phyloP scores from a whole-genome alignment of 2,888 invertebrate species.

The Hemithea aestivaria region DNA sequence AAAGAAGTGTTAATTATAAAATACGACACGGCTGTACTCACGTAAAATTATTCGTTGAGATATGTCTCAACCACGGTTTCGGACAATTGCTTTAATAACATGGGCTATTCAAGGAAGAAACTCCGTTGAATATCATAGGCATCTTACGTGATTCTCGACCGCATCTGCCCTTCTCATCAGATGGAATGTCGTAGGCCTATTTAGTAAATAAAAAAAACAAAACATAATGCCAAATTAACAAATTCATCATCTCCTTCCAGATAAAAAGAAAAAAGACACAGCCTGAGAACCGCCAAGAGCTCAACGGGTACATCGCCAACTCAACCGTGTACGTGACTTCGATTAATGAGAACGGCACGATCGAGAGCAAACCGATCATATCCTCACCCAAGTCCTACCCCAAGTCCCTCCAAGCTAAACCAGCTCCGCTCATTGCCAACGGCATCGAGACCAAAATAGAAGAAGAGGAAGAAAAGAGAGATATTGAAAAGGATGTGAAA shows the following conservation, averaged over 20 bases:
- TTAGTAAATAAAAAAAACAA: no score
- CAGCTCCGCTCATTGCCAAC: constrained; percentile 67
- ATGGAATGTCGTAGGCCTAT: no score
- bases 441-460: constrained; percentile 53
- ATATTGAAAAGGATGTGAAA: constrained; percentile 63
- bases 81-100: no score
- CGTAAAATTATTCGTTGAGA: no score
- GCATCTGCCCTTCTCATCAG: no score
- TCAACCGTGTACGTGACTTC: constrained; percentile 92
- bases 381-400: constrained; percentile 70
- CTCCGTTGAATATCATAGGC: no score
- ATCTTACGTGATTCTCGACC: no score
- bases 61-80: no score
- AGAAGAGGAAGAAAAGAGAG: constrained; percentile 55
- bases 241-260: constrained; percentile 77
- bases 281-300: constrained; percentile 76
- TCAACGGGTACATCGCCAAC: constrained; percentile 90
- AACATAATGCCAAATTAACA: no score
- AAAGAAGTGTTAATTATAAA: no score
- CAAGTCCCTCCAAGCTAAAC: constrained; percentile 69
- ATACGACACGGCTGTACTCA: no score
- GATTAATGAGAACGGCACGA: constrained; percentile 77
- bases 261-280: constrained; percentile 80
- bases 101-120: no score
- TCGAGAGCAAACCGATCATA: constrained; percentile 69